phyloP scores from a whole-genome alignment of 2,113 vertebrate genomes.

The Rhynchopsitta pachyrhyncha region DNA sequence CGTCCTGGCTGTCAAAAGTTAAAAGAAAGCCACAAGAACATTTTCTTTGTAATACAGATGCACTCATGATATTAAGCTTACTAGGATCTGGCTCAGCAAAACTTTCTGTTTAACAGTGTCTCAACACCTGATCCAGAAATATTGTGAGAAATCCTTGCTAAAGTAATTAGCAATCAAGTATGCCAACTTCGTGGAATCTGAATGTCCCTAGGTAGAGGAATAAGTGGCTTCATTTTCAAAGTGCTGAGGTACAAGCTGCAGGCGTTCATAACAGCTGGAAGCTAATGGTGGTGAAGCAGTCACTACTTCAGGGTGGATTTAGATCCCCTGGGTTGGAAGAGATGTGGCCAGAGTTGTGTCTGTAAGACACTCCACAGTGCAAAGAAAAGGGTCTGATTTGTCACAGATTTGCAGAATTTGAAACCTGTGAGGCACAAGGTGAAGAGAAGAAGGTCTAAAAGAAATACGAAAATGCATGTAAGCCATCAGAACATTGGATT shows the following conservation, averaged over 20 bases:
- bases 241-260: not conserved
- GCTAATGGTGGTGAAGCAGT: not conserved
- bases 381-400: not conserved
- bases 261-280: not conserved
- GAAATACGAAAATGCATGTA: not conserved
- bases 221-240: not conserved
- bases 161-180: not conserved
- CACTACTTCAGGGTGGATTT: not conserved
- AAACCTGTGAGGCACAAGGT: not conserved
- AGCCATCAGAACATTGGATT: not conserved
- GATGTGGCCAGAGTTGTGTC: not conserved
- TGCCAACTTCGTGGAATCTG: not conserved
- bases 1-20: not conserved
- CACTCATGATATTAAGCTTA: not conserved
- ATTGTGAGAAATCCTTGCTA: accelerated
- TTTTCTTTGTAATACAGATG: not conserved
- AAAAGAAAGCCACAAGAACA: not conserved
- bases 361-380: accelerated
- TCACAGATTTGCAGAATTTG: not conserved
- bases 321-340: not conserved
- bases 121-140: not conserved
- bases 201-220: not conserved
- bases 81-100: not conserved
- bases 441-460: not conserved
- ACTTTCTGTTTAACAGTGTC: not conserved